These are phyloP conservation scores for Portevinia maculata DNA, from an alignment of 2,888 invertebrate species.

Conservation along the genomic window DNA sequence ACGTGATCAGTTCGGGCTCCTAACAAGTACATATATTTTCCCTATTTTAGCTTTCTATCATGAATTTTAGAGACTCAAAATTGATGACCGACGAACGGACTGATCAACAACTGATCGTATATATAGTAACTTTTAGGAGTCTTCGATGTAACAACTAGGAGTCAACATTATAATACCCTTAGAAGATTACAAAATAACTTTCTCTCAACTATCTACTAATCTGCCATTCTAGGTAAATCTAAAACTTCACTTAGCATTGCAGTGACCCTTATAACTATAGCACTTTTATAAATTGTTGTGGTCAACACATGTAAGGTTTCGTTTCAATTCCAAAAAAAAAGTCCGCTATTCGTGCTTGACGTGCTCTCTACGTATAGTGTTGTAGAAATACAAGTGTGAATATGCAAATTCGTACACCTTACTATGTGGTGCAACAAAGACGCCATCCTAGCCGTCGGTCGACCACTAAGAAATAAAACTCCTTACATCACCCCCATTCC, in stretches of 20 bases:
- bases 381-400: not conserved
- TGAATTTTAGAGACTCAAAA: too few relatives aligned
- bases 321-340: slow-evolving; percentile 2
- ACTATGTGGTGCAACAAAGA: not conserved
- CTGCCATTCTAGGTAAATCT: not conserved
- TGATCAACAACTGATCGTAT: too few relatives aligned
- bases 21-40: too few relatives aligned
- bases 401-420: not conserved
- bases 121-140: too few relatives aligned
- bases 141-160: too few relatives aligned
- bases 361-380: not conserved
- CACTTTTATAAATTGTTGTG: slow-evolving; percentile 20
- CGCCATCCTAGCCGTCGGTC: slow-evolving; percentile 1
- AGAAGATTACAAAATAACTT: too few relatives aligned
- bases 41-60: too few relatives aligned
- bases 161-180: too few relatives aligned
- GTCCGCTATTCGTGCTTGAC: slow-evolving; percentile 2
- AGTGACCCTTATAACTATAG: slow-evolving; percentile 3
- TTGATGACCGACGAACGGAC: too few relatives aligned
- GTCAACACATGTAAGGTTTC: slow-evolving; percentile 6
- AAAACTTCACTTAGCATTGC: slow-evolving; percentile 7
- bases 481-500: slow-evolving; percentile 26
- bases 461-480: not conserved
- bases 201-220: too few relatives aligned
- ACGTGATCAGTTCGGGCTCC: too few relatives aligned